A percentile compares a stretch with the other conserved stretches of the same genome.
phyloP scores from a whole-genome alignment of 2,888 invertebrate genomes.

The Meganola albula region DNA sequence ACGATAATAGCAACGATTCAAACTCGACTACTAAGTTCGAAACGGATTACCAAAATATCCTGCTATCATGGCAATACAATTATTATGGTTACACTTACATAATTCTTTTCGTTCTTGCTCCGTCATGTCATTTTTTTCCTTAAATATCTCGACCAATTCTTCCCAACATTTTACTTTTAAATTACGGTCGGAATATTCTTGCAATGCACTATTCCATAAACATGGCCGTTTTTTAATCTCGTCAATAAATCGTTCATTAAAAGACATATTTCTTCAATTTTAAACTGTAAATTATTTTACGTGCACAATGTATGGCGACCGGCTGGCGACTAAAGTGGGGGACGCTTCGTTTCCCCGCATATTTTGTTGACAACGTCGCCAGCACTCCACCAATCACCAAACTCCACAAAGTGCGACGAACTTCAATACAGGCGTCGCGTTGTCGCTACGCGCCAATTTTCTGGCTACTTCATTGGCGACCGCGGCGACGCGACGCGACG shows the following conservation, averaged over 20 bases:
- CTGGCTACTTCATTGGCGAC: too few relatives aligned
- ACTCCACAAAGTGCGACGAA: too few relatives aligned
- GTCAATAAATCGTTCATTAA: slow-evolving; percentile 6
- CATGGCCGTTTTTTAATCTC: slow-evolving; percentile 8
- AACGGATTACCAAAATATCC: slow-evolving; percentile 8
- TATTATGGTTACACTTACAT: slow-evolving; percentile 5
- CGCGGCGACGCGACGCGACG: too few relatives aligned
- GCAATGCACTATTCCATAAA: slow-evolving; percentile 5
- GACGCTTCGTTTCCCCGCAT: too few relatives aligned
- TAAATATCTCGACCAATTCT: slow-evolving; percentile 8
- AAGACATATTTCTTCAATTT: background rate
- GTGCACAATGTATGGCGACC: background rate
- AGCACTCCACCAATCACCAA: too few relatives aligned
- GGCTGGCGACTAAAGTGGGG: slow-evolving; percentile 1
- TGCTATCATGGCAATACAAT: slow-evolving; percentile 5
- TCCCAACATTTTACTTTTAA: slow-evolving; percentile 8
- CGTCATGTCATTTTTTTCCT: slow-evolving; percentile 5
- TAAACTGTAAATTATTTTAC: too few relatives aligned
- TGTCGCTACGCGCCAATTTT: too few relatives aligned
- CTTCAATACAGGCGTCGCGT: too few relatives aligned
- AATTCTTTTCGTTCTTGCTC: slow-evolving; percentile 7
- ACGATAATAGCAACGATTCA: slow-evolving; percentile 10
- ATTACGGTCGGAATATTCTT: slow-evolving; percentile 6
- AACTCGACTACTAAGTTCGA: slow-evolving; percentile 9
- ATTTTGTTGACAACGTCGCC: too few relatives aligned